Evolutionary conservation across 2,113 vertebrate species (phyloP).

Genomic region (Empidonax traillii): DNA sequence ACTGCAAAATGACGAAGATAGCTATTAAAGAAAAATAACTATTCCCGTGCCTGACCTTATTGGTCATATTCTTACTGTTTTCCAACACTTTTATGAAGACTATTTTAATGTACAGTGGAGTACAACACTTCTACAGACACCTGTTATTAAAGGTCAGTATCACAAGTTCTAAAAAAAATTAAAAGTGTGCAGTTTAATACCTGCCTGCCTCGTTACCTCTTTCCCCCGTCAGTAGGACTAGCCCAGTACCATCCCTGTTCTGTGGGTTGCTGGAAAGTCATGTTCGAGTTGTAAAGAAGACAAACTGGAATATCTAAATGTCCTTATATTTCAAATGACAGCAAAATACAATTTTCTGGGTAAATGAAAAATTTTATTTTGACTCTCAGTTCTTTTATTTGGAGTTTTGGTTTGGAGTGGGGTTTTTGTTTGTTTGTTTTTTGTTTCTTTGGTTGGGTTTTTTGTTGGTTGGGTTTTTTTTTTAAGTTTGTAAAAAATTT

Average conservation of each 20-base stretch:
- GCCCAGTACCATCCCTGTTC: neutral
- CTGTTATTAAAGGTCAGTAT: constrained; percentile 10
- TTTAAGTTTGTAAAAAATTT: neutral
- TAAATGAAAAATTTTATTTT: neutral
- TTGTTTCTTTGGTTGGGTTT: neutral
- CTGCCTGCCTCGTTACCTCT: constrained; percentile 15
- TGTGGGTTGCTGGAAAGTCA: neutral
- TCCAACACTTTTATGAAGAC: neutral
- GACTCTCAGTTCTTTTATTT: neutral
- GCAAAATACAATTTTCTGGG: neutral
- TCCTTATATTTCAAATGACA: neutral
- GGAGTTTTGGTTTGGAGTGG: neutral
- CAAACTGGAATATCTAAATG: neutral
- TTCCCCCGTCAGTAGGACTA: neutral
- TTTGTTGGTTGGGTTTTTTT: neutral
- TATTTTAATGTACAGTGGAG: neutral
- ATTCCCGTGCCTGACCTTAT: neutral
- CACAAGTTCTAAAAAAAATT: neutral
- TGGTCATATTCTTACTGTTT: constrained; percentile 18
- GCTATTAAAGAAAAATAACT: neutral
- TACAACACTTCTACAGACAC: neutral
- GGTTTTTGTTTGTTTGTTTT: neutral
- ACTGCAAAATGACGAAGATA: neutral
- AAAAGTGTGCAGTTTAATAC: neutral
- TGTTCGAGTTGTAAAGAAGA: neutral